These are phyloP conservation scores for Drosophila sp. DNA, from an alignment of 1,140 invertebrate genomes.

Conservation along the genomic window DNA sequence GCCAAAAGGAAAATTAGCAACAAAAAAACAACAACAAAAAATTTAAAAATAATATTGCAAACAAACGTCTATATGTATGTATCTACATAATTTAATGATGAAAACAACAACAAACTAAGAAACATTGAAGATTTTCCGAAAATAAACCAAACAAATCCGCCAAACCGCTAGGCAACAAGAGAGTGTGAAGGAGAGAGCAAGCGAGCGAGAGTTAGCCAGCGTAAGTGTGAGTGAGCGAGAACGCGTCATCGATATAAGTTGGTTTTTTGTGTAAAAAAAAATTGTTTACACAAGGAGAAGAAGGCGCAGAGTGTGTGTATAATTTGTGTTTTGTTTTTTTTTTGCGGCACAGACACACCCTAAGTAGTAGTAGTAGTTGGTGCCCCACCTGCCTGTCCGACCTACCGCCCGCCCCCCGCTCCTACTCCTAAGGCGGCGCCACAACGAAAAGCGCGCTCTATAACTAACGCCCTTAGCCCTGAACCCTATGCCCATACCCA, in stretches of 20 bases:
- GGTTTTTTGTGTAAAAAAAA: not conserved
- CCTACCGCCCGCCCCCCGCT: not conserved
- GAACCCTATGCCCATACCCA: constrained; percentile 3
- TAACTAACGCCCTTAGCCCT: constrained; percentile 13
- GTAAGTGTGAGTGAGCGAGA: constrained; percentile 28
- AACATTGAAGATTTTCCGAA: constrained; percentile 60
- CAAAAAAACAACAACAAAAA: constrained; percentile 7
- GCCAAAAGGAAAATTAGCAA: constrained; percentile 11
- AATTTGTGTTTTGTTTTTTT: not conserved
- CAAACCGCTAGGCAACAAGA: constrained; percentile 64
- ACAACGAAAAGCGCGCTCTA: not conserved
- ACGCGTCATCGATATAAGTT: constrained; percentile 41
- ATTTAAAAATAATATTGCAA: constrained; percentile 10
- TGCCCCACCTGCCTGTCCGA: constrained; percentile 31
- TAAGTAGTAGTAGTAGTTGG: constrained; percentile 16
- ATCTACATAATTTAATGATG: constrained; percentile 22
- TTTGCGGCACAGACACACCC: constrained; percentile 30
- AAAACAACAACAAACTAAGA: constrained; percentile 33
- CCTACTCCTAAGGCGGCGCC: not conserved
- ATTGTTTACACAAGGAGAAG: constrained; percentile 39
- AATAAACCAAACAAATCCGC: constrained; percentile 77
- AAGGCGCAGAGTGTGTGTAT: constrained; percentile 14
- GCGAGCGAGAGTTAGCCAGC: not conserved
- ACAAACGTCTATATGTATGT: constrained; percentile 3
- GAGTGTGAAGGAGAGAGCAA: constrained; percentile 25